Evolutionary conservation across 2,888 invertebrate genomes (phyloP).

Genomic region (Microdon myrmicae): DNA sequence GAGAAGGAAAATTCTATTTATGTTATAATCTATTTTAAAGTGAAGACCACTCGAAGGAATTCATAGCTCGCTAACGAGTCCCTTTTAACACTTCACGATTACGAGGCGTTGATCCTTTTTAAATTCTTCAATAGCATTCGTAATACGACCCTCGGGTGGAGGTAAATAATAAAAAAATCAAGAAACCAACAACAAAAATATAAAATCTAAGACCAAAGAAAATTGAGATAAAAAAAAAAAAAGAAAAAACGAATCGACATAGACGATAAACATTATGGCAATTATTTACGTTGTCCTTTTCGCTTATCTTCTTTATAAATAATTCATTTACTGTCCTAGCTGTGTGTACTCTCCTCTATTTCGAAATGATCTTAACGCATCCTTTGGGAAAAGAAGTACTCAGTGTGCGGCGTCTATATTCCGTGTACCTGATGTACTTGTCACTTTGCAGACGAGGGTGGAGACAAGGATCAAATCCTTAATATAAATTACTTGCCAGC

Average conservation of each 20-base stretch:
- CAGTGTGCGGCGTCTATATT: too few species aligned
- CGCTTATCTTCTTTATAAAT: constrained; percentile 35
- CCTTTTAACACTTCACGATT: constrained; percentile 33
- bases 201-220: constrained; percentile 3
- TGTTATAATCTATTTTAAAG: constrained; percentile 22
- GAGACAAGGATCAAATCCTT: constrained; percentile 23
- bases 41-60: constrained; percentile 29
- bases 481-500: constrained; percentile 36
- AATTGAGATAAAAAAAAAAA: neutral
- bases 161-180: too few species aligned
- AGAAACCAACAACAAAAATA: too few species aligned
- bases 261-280: constrained; percentile 26
- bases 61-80: constrained; percentile 17
- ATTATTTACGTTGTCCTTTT: constrained; percentile 46
- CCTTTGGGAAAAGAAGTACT: too few species aligned
- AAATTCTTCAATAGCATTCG: constrained; percentile 7
- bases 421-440: too few species aligned
- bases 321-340: constrained; percentile 37
- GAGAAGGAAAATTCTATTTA: constrained; percentile 20
- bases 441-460: too few species aligned
- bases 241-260: too few species aligned
- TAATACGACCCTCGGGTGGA: too few species aligned
- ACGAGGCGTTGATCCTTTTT: constrained; percentile 37
- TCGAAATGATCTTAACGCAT: too few species aligned
- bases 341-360: too few species aligned